Evolutionary conservation across 2,113 vertebrate species (phyloP), one percentile per base, ranked within the genome.

Genomic region (Anguilla japonica): DNA sequence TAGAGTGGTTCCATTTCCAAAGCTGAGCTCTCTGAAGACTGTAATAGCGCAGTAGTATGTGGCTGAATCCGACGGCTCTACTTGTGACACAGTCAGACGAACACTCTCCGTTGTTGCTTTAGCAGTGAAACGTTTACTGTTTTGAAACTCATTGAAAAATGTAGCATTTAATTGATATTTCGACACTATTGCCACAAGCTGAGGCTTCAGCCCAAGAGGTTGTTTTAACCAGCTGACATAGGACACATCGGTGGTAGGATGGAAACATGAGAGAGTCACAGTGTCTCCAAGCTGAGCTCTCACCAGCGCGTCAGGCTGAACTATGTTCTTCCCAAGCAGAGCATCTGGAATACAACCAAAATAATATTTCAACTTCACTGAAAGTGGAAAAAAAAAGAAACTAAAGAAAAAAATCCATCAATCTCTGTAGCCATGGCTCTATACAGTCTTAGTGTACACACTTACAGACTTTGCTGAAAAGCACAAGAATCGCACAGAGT

Each of bases 81-180:
- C 34, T 34, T 34, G 34, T 34, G 34, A 34, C 34, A 34, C 34
- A 34, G 34, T 34, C 34, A 34, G 34, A 1, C 34, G n/a, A n/a
- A n/a, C n/a, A n/a, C n/a, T n/a, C n/a, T n/a, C n/a, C n/a, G n/a
- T n/a, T n/a, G n/a, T n/a, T 34, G 34, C 34, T 0, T 34, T 34
- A 34, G 1, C 85, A 18, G 13, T 63, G 22, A 67, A 40, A 13
- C 56, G 57, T 60, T 7, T 60, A 43, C 13, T 22, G 26, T 86
- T 16, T 39, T 41, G 63, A 29, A 82, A 86, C 15, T 81, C 79
- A 26, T 85, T 41, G 46, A 56, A 29, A 82, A 81, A 82, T 39
- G 8, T n/a, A 26, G 26, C 34, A 9, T 67, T 26, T 67, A 39
- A 20, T 4, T 2, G 26, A 43, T 22, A 29, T 18, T 46, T 15